Evolutionary conservation across 2,113 vertebrate genomes (phyloP), one percentile per base, ranked within the genome.

Genomic region (Ameiurus melas): DNA sequence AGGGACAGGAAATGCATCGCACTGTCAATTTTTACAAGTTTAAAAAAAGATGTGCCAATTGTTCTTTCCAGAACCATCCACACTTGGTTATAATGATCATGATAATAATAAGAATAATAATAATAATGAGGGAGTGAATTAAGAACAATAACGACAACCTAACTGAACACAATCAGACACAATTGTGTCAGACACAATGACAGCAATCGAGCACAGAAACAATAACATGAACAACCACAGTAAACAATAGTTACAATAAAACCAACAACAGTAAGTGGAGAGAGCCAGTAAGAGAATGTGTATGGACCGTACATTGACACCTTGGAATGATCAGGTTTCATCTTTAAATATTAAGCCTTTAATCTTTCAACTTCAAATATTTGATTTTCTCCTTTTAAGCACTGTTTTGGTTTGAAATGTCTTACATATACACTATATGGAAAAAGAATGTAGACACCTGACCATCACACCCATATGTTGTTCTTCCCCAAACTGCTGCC

Each of bases 1-100:
- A 89, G 64, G 88, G 78, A 68, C 87, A 87, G 91, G 93, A 94
- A 92, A 93, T 85, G 89, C 87, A 93, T 79, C 64, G 89, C 90
- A 87, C 62, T 85, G 85, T 78, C 86, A 78, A 55, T 77, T 58
- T 66, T 55, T 62, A 33, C 70, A 36, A 58, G 47, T 83, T 81
- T 66, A 73, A 89, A 81, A 58, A 78, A 47, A 85, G 30, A 62
- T 1, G 39, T 60, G 77, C 57, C 16, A 78, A 86, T 39, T 66
- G 68, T 30, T 81, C 85, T 86, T 86, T 77, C 85, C 82, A 87
- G 77, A 71, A 36, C 86, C 71, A 85, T 13, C 71, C 78, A 83
- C 36, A 51, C 33, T 53, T 70, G 20, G 36, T 51, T 36, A 36
- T 39, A 8, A 71, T 75, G 3, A 47, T n/a, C 5, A 22, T 75